Evolutionary conservation across 2,888 invertebrate genomes (phyloP), one percentile per base, ranked within the genome.

Genomic region (Bedellia somnulentella): DNA sequence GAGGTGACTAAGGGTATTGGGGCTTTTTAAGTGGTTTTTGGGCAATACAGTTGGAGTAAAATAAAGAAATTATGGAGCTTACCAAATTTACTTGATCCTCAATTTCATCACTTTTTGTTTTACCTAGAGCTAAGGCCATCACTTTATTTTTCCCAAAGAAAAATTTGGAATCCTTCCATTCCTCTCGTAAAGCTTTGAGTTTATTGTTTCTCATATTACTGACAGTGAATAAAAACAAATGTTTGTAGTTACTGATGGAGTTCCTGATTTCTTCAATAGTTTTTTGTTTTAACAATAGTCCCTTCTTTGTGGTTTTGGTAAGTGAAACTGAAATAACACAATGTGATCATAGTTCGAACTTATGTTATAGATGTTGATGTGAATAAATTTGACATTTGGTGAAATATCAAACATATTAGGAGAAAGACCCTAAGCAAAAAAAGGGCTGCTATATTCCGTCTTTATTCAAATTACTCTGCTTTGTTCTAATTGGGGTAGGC

Each of bases 101-200:
- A 35, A 87, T 78, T 80, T 97, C 97, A 43, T 90, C 88, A 43
- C 87, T 87, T 37, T 83, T 80, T 9, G 83, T 83, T 49, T 86
- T 83, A 0, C 98, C 98, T 23, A 99, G 76, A 6, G 93, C 98
- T 30, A 96, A 75, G 13, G 89, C 86, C 85, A 98, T 92, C 2
- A 99, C 88, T 71, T 92, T 93, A 57, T 96, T 97, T 75, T 98
- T 99, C 0, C 97, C 98, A 67, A 98, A 94, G 64, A 95, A 93
- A 63, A 98, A 94, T 52, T 93, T 80, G 35, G 95, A 94, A 43
- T 91, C 87, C 46, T 85, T 86, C 94, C 95, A 96, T 46, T 93
- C 86, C 40, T 82, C 81, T 24, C 96, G 78, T 5, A 98, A 76
- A 42, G 90, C 87, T 63, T 95, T 93, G 37, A 98, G 67, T 52